phyloP scores from a whole-genome alignment of 2,113 vertebrate genomes.

The Protomyctophum bolini region DNA sequence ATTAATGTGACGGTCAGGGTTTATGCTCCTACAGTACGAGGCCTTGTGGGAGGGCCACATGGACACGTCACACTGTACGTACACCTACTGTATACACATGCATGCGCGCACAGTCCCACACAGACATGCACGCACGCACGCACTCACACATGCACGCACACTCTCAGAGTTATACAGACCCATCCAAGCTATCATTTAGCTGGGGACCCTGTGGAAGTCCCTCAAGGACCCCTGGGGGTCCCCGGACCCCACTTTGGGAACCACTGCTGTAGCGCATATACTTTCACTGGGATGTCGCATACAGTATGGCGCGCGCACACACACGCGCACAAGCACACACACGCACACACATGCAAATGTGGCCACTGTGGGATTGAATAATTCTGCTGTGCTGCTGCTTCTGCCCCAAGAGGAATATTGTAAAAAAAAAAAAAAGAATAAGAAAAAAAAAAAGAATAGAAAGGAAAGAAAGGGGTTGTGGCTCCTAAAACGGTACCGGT shows the following conservation, averaged over 20 bases:
- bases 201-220: conserved; percentile 8
- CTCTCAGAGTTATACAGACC: no score
- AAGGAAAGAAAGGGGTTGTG: no score
- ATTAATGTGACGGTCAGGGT: conserved; percentile 47
- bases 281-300: no score
- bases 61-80: background rate
- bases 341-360: conserved; percentile 21
- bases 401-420: conserved; percentile 52
- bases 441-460: no score
- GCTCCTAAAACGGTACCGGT: no score
- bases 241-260: no score
- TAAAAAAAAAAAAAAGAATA: conserved; percentile 58
- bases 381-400: conserved; percentile 49
- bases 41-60: conserved; percentile 51
- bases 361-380: conserved; percentile 49
- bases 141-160: background rate
- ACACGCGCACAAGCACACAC: background rate
- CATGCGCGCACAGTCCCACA: background rate
- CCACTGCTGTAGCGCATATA: no score
- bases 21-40: conserved; percentile 37
- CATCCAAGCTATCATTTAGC: no score
- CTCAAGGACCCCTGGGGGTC: background rate
- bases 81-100: background rate
- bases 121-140: background rate
- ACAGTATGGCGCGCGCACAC: background rate